Conservation (phyloP, 2,888 invertebrate species). For the Chymomyza fuscimana region DNA sequence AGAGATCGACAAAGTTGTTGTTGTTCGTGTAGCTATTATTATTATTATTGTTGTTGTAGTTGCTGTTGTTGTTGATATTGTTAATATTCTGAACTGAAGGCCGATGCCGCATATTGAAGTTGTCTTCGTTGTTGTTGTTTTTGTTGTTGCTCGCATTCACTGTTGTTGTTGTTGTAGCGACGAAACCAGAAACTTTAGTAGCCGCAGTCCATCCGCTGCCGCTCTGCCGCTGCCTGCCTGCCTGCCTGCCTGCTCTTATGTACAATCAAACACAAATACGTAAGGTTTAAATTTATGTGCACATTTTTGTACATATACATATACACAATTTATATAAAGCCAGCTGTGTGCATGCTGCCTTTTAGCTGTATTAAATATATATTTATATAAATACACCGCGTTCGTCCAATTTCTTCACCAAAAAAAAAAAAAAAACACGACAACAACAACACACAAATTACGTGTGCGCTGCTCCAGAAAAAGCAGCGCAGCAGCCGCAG, state of each 20-base stretch:
- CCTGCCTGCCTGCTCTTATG: background rate
- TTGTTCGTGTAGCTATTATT: too few relatives aligned
- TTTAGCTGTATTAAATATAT: background rate
- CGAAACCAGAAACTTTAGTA: slow-evolving; percentile 58
- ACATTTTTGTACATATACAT: background rate
- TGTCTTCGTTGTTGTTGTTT: slow-evolving; percentile 44
- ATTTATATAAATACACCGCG: background rate
- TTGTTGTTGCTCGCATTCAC: background rate
- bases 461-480: background rate
- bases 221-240: background rate
- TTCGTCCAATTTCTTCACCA: too few relatives aligned
- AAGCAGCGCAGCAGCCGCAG: background rate
- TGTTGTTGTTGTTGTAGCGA: slow-evolving; percentile 30
- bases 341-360: too few relatives aligned
- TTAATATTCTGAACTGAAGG: slow-evolving; percentile 62
- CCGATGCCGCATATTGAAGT: slow-evolving; percentile 61
- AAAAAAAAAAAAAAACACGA: background rate
- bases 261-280: background rate
- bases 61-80: slow-evolving; percentile 31
- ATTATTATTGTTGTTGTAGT: background rate
- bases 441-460: background rate
- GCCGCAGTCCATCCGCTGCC: background rate
- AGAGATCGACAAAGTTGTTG: slow-evolving; percentile 3
- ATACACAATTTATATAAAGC: background rate
- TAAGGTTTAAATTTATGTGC: background rate